Percentiles rank a stretch among this genome's conserved stretches.
phyloP scores from a whole-genome alignment of 2,113 vertebrate genomes.

The Terrapene triunguis region DNA sequence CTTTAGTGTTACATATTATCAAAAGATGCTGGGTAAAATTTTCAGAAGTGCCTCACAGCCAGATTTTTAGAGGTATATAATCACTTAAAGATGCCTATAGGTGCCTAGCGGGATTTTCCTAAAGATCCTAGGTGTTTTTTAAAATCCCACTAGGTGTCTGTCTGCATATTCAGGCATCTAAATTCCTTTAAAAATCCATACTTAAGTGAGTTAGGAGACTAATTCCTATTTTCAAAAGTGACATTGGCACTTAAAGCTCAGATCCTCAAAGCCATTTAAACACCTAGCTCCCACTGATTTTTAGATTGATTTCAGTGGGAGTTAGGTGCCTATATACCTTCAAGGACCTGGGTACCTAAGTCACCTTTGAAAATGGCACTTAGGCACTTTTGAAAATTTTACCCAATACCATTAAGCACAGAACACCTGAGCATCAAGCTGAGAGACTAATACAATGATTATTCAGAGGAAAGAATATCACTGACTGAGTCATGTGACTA shows the following conservation, averaged over 20 bases:
- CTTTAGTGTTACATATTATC: neutral
- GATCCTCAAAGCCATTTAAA: neutral
- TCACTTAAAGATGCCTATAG: neutral
- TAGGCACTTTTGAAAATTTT: neutral
- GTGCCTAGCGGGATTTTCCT: neutral
- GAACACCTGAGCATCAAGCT: neutral
- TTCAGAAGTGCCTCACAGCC: neutral
- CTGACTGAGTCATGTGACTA: neutral
- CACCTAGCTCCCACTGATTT: neutral
- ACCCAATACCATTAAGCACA: neutral
- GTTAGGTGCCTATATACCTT: neutral
- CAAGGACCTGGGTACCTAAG: neutral
- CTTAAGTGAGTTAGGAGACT: neutral
- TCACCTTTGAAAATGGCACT: neutral
- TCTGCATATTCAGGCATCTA: neutral
- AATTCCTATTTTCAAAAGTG: neutral
- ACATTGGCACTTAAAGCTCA: neutral
- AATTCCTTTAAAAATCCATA: neutral
- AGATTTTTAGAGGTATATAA: neutral
- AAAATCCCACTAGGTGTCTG: neutral
- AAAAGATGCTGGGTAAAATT: neutral
- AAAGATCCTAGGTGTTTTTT: neutral
- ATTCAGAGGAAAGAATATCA: slow-evolving; percentile 10
- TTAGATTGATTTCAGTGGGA: neutral
- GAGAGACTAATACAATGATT: neutral